These are phyloP conservation scores for Hystrix brachyura DNA, from an alignment of 2,113 vertebrate genomes.

Conservation along the genomic window DNA sequence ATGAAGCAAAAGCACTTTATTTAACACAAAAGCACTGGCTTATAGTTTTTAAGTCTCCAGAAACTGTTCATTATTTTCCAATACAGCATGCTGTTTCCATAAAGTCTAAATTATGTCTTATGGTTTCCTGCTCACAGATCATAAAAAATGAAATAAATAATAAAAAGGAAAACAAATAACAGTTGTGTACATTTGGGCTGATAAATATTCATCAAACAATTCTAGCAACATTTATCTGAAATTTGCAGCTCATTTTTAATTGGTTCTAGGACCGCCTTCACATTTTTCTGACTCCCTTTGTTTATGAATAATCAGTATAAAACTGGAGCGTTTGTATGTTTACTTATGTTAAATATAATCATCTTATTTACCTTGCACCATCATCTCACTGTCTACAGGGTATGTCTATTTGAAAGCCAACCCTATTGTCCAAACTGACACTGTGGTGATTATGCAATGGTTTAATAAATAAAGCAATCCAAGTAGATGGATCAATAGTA, in stretches of 20 bases:
- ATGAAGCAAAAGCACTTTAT: neutral
- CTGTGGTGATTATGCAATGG: neutral
- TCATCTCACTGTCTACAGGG: neutral
- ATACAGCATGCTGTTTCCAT: rapidly evolving
- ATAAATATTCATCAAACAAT: conserved; percentile 63
- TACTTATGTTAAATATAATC: conserved; percentile 40
- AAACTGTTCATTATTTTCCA: neutral
- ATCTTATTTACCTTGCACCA: neutral
- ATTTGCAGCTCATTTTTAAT: conserved; percentile 36
- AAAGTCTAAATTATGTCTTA: neutral
- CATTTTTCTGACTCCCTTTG: conserved; percentile 4
- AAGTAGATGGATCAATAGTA: neutral
- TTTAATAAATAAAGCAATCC: neutral
- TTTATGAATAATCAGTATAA: conserved; percentile 27
- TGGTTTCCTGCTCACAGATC: neutral
- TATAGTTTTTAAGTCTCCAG: neutral
- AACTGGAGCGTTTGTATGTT: neutral
- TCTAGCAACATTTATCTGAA: neutral
- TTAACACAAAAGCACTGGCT: neutral
- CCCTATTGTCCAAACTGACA: neutral
- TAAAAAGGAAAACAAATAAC: conserved; percentile 48
- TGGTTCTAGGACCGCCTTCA: conserved; percentile 22
- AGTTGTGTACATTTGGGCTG: conserved; percentile 4
- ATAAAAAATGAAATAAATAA: conserved; percentile 20
- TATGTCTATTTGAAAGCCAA: conserved; percentile 41